Evolutionary conservation across 2,113 vertebrate genomes (phyloP).

Genomic region (Propithecus coquereli): DNA sequence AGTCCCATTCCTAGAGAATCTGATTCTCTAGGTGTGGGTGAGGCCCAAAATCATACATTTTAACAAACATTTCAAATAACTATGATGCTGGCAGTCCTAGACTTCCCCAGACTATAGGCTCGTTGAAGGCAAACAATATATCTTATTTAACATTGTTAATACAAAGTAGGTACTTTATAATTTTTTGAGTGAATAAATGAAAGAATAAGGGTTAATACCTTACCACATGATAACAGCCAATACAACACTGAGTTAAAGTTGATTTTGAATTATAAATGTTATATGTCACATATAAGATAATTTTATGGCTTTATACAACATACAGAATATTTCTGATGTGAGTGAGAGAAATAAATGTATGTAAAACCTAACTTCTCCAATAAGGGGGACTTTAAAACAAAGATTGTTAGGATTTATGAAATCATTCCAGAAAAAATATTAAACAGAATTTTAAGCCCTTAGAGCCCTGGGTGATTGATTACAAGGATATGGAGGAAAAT

Average conservation of each 20-base stretch:
- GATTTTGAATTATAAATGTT: background rate
- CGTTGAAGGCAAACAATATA: background rate
- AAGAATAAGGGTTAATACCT: background rate
- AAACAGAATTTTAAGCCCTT: background rate
- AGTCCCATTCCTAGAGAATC: background rate
- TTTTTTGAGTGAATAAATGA: background rate
- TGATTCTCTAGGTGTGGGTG: background rate
- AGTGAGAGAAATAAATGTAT: background rate
- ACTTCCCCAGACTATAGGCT: background rate
- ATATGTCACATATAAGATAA: background rate
- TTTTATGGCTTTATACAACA: background rate
- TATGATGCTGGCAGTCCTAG: background rate
- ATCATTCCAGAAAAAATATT: background rate
- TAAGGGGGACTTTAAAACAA: background rate
- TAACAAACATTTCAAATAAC: background rate
- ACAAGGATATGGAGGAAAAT: background rate
- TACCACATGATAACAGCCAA: background rate
- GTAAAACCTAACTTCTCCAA: background rate
- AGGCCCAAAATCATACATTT: background rate
- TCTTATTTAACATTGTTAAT: background rate
- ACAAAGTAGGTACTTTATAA: background rate
- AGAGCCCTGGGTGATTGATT: background rate
- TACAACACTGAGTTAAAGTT: background rate
- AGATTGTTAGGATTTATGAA: background rate
- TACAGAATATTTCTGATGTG: background rate